phyloP scores from a whole-genome alignment of 1,140 invertebrate genomes.

The Sweltsa coloradensis region DNA sequence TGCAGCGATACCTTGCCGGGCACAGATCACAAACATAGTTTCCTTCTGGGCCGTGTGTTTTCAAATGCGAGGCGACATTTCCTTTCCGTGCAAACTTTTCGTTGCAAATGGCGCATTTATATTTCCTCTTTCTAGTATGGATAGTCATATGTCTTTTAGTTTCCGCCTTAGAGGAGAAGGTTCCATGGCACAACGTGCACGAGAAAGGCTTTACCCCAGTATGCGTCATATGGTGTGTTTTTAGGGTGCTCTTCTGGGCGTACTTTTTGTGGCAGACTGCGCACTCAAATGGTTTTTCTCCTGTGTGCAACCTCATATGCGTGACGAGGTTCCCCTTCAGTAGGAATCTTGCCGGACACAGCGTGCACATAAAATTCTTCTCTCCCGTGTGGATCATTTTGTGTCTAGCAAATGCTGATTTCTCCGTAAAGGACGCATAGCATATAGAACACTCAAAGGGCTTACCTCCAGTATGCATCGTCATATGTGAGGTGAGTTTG shows the following conservation, averaged over 20 bases:
- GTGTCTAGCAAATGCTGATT: slow-evolving; percentile 44
- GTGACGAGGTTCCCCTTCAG: slow-evolving; percentile 19
- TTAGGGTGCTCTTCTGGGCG: slow-evolving; percentile 28
- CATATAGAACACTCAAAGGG: slow-evolving; percentile 22
- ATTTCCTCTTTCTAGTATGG: no score
- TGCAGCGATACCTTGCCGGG: no score
- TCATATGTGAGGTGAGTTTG: slow-evolving; percentile 3
- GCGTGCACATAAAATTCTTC: slow-evolving; percentile 31
- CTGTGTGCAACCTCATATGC: slow-evolving; percentile 33
- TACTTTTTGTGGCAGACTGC: slow-evolving; percentile 34
- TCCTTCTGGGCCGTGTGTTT: no score
- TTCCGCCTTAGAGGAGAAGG: slow-evolving; percentile 22
- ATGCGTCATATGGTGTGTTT: slow-evolving; percentile 54
- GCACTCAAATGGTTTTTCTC: slow-evolving; percentile 35
- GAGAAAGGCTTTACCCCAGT: slow-evolving; percentile 45
- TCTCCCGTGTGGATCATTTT: slow-evolving; percentile 44
- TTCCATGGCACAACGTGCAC: slow-evolving; percentile 22
- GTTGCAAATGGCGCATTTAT: no score
- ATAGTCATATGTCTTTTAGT: no score
- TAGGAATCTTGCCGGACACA: not conserved
- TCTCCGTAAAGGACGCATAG: slow-evolving; percentile 20
- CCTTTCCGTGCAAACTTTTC: no score
- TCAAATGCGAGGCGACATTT: no score
- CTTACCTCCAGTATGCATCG: not conserved
- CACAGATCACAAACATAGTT: no score